Conservation (phyloP, 2,888 invertebrate genomes). For the Hoplodrina blanda region DNA sequence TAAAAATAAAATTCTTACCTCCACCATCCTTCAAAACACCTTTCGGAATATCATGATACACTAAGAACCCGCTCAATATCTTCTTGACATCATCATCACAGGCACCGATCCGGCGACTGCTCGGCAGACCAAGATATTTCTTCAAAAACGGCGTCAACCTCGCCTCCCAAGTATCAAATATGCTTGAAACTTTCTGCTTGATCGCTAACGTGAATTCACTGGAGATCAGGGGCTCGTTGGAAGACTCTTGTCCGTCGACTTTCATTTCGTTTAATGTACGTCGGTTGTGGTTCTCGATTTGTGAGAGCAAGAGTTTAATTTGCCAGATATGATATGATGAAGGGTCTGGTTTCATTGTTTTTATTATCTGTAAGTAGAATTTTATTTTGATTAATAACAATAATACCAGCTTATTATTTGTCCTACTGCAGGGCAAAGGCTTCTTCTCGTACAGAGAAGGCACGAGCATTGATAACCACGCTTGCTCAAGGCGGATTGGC, state of each 20-base stretch:
- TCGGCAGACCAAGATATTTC: slow-evolving; percentile 87
- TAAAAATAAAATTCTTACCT: slow-evolving; percentile 43
- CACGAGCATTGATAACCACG: no score
- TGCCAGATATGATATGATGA: slow-evolving; percentile 93
- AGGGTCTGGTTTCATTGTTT: slow-evolving; percentile 88
- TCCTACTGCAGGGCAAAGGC: no score
- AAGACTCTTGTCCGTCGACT: slow-evolving; percentile 75
- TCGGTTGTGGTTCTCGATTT: slow-evolving; percentile 83
- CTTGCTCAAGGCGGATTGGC: no score
- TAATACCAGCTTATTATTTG: no score
- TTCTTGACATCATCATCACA: slow-evolving; percentile 79
- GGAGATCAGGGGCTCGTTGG: slow-evolving; percentile 88
- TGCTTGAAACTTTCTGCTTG: slow-evolving; percentile 88
- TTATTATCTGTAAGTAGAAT: slow-evolving; percentile 86
- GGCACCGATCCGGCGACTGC: slow-evolving; percentile 71
- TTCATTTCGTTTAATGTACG: slow-evolving; percentile 74
- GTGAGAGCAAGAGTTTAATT: slow-evolving; percentile 92
- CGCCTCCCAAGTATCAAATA: slow-evolving; percentile 91
- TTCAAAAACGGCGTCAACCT: slow-evolving; percentile 83
- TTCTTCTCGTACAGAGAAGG: no score
- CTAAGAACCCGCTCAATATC: slow-evolving; percentile 89
- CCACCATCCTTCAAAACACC: slow-evolving; percentile 73
- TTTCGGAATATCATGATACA: slow-evolving; percentile 91
- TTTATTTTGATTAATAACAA: no score
- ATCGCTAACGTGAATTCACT: slow-evolving; percentile 92